phyloP scores from a whole-genome alignment of 2,113 vertebrate species.

The Zosterops borbonicus region DNA sequence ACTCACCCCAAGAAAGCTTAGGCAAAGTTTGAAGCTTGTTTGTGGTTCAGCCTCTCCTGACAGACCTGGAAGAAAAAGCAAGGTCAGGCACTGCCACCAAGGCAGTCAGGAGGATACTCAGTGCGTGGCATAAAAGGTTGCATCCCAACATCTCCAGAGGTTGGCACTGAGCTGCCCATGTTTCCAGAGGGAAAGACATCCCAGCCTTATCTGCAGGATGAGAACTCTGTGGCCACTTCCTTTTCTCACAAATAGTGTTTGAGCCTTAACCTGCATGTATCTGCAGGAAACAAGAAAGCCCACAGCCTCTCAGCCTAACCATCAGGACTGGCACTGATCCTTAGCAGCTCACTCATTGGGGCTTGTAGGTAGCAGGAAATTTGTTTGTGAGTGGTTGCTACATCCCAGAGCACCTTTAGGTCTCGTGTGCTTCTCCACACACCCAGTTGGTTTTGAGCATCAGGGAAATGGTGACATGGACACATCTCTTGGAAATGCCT shows the following conservation, averaged over 20 bases:
- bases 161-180: neutral
- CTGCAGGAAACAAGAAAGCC: neutral
- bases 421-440: fast-evolving
- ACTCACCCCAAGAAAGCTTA: neutral
- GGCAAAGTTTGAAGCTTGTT: neutral
- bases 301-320: neutral
- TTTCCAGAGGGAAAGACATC: neutral
- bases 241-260: neutral
- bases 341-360: neutral
- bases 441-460: neutral
- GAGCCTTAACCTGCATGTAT: neutral
- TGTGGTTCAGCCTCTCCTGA: neutral
- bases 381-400: neutral
- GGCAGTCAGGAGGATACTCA: neutral
- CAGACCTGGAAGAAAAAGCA: neutral
- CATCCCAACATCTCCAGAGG: neutral
- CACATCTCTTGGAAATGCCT: neutral
- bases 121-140: neutral
- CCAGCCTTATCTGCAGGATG: neutral
- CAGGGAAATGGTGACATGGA: fast-evolving
- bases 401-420: neutral
- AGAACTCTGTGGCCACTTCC: neutral
- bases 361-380: neutral
- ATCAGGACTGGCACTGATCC: neutral
- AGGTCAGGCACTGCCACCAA: neutral